Evolutionary conservation across 2,797 vertebrate species (phyloP).

Genomic region (Rhabdophis nuchalis): DNA sequence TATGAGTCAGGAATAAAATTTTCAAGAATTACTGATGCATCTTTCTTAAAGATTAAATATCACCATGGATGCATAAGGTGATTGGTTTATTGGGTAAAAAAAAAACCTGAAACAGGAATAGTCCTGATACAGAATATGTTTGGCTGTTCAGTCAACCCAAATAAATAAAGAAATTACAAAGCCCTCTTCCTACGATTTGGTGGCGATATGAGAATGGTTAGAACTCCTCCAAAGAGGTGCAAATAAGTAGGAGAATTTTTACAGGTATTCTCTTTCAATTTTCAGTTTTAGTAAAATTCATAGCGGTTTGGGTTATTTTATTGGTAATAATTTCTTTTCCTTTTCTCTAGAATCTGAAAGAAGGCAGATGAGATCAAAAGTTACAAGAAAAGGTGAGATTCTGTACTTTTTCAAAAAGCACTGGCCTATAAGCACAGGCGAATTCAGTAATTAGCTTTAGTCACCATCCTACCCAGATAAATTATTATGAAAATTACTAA

Average conservation of each 20-base stretch:
- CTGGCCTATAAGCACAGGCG: not conserved
- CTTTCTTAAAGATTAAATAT: not conserved
- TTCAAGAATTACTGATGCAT: not conserved
- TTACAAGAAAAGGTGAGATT: constrained; percentile 41
- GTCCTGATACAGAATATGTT: not conserved
- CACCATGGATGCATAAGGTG: not conserved
- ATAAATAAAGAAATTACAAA: not conserved
- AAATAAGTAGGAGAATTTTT: not conserved
- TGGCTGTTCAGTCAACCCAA: not conserved
- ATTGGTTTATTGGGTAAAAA: not conserved
- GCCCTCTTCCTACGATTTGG: not conserved
- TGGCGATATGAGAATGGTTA: not conserved
- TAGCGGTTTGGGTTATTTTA: not conserved
- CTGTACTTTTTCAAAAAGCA: not conserved
- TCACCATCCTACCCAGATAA: not conserved
- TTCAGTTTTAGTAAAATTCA: not conserved
- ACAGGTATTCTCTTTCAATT: not conserved
- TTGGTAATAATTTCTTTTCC: constrained; percentile 12
- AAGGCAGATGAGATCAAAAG: constrained; percentile 12
- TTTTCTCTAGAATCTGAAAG: constrained; percentile 41
- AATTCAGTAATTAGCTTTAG: not conserved
- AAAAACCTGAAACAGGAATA: not conserved
- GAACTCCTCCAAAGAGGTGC: not conserved
- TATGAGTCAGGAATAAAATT: not conserved
- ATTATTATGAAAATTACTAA: not conserved